These are phyloP conservation scores for Microhierax caerulescens DNA, from an alignment of 2,797 vertebrate species.

Conservation along the genomic window DNA sequence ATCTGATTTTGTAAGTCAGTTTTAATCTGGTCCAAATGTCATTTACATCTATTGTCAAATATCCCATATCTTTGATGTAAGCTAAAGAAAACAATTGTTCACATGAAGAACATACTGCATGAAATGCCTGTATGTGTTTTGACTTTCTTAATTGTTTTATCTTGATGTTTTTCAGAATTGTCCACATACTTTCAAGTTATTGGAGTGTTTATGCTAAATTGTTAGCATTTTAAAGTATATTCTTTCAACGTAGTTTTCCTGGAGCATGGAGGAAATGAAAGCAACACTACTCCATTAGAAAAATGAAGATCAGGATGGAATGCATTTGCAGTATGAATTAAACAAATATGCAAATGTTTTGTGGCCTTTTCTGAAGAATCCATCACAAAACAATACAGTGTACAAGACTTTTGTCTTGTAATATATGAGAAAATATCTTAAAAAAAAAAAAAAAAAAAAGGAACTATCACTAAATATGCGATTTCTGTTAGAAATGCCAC, in stretches of 20 bases:
- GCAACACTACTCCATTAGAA: neutral
- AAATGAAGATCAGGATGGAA: neutral
- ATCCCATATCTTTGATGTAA: neutral
- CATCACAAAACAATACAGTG: neutral
- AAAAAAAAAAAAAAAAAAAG: neutral
- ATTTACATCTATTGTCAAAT: neutral
- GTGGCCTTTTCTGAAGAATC: neutral
- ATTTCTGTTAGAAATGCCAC: neutral
- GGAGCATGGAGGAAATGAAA: neutral
- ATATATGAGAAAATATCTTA: neutral
- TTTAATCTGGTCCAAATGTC: constrained; percentile 21
- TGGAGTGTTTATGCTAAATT: neutral
- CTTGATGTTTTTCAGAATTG: neutral
- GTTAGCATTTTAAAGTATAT: neutral
- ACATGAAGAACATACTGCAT: neutral
- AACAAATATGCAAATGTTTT: neutral
- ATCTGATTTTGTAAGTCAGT: neutral
- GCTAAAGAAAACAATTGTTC: neutral
- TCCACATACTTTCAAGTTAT: neutral
- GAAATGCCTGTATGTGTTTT: neutral
- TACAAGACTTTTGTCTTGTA: neutral
- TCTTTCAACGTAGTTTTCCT: neutral
- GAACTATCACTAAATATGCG: neutral
- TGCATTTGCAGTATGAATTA: neutral
- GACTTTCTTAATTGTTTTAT: neutral